Base-by-base conservation (phyloP, 1,140 invertebrate species). In the Pomacea maculata region DNA sequence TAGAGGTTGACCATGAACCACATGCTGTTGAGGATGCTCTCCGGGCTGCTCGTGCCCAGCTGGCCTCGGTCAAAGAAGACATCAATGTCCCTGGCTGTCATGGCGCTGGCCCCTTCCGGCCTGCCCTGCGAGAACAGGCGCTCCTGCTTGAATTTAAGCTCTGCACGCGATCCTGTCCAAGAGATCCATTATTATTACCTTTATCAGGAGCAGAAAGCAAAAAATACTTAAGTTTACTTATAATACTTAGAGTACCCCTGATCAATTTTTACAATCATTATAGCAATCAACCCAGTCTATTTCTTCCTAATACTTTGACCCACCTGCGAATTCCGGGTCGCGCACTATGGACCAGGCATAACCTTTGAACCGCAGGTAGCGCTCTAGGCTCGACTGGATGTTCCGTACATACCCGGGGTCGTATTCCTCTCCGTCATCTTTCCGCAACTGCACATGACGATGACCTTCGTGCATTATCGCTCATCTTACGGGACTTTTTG, bases 371-470 rank as follows among this genome's bases (percentile, higher is more conserved):
- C 67, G 63, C 21, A 79, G 67, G 67, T 79, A 68, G 25, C 64
- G n/a, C 61, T 79, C 64, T 15, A 79, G 77, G 52, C 77, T 70
- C 1, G 77, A 67, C 64, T 70, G 77, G 15, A 79, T 79, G 64
- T 70, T 79, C 61, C 55, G 64, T 21, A 79, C 64, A n/a, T 70
- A 68, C n/a, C 25, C 54, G 15, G 77, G 64, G 29, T 79, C 77
- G 45, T 79, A 79, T 45, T 79, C 77, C 25, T 79, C 64, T 8
- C 77, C 77, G 77, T 79, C 65, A 11, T 70, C 64, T 54, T 79
- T 72, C 61, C 63, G 29, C 52, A 75, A 34, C 52, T 65, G 52
- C 71, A 75, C 54, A 75, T 45, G 6, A 45, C 34, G 34, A 45
- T 45, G 34, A 45, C 34, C 34, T 45, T 45, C 2, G 3, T 45